Base-by-base conservation (phyloP, 2,888 invertebrate genomes). In the Cryptosula pallasiana region DNA sequence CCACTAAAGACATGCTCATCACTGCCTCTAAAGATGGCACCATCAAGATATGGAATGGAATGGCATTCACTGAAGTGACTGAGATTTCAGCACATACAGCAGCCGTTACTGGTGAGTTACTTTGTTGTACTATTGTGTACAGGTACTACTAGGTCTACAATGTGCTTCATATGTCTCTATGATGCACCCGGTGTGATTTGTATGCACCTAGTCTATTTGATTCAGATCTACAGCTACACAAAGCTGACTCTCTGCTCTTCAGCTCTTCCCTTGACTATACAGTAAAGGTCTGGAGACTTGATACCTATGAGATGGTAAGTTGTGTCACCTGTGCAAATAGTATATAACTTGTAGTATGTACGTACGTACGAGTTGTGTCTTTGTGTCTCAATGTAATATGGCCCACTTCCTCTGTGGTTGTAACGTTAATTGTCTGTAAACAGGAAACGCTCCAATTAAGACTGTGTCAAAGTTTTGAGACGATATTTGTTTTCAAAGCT, bases 211-310 rank as follows among this genome's bases (percentile, higher is more conserved):
- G n/a, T n/a, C n/a, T n/a, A n/a, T n/a, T n/a, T n/a, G n/a, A n/a
- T n/a, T n/a, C n/a, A n/a, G n/a, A n/a, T n/a, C n/a, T n/a, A n/a
- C n/a, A 77, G 57, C 73, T 77, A 27, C 79, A 80, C 75, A 75
- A 75, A 3, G 76, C 57, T 9, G 79, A 82, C 55, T 78, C 79
- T 0, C 58, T 82, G 16, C 71, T 81, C 25, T 78, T 82, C 55
- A 79, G 81, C n/a, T 75, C 76, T 9, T 81, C 82, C 0, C 73
- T 77, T 57, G 81, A 82, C 74, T 80, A 80, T n/a, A 76, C 78
- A 5, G 75, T 82, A 13, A 75, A 77, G 32, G 76, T 81, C 23
- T 82, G 82, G 82, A 75, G 80, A 45, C 76, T 82, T 76, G 81
- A 82, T 72, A 81, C 77, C 27, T 78, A 81, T 36, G 78, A 79